phyloP scores from a whole-genome alignment of 2,797 vertebrate genomes.

The Holocentrus rufus region DNA sequence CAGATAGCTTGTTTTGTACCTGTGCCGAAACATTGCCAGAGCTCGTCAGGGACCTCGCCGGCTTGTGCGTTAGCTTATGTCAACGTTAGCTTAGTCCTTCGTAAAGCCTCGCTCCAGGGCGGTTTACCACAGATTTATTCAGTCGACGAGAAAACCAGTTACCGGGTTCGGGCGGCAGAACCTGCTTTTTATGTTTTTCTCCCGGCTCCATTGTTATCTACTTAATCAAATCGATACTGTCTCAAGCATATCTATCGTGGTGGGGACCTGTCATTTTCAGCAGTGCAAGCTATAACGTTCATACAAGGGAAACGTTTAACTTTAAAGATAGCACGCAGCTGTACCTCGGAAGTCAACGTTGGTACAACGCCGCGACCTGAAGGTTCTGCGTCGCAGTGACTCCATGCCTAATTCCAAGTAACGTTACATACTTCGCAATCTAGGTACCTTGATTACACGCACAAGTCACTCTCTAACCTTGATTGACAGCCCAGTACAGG shows the following conservation, averaged over 20 bases:
- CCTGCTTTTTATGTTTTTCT: neutral
- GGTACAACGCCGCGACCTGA: too few species aligned
- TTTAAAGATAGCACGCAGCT: neutral
- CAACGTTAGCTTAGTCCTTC: neutral
- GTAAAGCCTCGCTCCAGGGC: neutral
- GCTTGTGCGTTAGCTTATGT: neutral
- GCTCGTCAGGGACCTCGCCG: neutral
- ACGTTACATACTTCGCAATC: too few species aligned
- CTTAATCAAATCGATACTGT: neutral
- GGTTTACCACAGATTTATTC: neutral
- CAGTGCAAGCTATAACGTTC: neutral
- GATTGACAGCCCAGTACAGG: slow-evolving; percentile 24
- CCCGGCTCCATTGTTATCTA: too few species aligned
- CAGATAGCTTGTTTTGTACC: neutral
- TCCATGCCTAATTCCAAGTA: too few species aligned
- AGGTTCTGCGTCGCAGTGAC: too few species aligned
- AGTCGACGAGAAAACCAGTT: slow-evolving; percentile 7
- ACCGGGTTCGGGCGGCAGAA: too few species aligned
- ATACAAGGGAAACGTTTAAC: neutral
- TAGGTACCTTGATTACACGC: slow-evolving; percentile 11
- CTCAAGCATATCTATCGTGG: slow-evolving; percentile 9
- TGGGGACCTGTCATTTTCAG: slow-evolving; percentile 12
- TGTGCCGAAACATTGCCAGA: neutral
- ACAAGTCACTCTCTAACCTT: slow-evolving; percentile 37
- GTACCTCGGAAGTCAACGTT: neutral